Evolutionary conservation across 1,140 invertebrate species (phyloP).

Genomic region (Triops longicaudatus): DNA sequence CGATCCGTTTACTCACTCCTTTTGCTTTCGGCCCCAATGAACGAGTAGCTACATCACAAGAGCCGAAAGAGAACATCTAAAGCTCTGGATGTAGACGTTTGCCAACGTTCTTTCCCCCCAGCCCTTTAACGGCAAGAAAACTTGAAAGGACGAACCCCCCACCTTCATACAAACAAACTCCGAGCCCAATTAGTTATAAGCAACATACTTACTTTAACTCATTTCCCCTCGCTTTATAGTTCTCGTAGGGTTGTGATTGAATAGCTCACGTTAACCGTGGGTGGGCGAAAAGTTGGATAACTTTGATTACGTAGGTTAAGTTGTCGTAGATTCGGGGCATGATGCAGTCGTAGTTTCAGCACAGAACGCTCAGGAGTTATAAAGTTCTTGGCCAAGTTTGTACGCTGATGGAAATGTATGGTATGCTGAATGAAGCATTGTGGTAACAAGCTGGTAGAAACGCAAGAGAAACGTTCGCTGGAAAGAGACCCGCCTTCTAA

Average conservation of each 20-base stretch:
- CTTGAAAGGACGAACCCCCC: background rate
- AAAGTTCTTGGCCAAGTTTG: too few species aligned
- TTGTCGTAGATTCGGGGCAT: too few species aligned
- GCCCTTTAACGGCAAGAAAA: background rate
- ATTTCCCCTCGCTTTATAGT: background rate
- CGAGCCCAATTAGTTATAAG: background rate
- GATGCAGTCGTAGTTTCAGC: too few species aligned
- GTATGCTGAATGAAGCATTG: too few species aligned
- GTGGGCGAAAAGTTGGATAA: too few species aligned
- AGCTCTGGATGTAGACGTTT: background rate
- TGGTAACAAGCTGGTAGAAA: too few species aligned
- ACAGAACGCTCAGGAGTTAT: too few species aligned
- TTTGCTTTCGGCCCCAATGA: background rate
- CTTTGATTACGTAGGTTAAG: too few species aligned
- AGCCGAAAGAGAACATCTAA: background rate
- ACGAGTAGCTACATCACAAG: background rate
- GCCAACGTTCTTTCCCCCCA: background rate
- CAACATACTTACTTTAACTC: background rate
- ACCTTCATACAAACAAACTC: background rate
- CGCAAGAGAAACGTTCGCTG: background rate
- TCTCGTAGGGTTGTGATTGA: too few species aligned
- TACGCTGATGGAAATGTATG: too few species aligned
- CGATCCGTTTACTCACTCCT: conserved; percentile 7
- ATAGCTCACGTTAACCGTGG: too few species aligned
- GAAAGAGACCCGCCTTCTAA: background rate